Evolutionary conservation across 2,888 invertebrate species (phyloP), one percentile per base, ranked within the genome.

Genomic region (Catocala nupta): DNA sequence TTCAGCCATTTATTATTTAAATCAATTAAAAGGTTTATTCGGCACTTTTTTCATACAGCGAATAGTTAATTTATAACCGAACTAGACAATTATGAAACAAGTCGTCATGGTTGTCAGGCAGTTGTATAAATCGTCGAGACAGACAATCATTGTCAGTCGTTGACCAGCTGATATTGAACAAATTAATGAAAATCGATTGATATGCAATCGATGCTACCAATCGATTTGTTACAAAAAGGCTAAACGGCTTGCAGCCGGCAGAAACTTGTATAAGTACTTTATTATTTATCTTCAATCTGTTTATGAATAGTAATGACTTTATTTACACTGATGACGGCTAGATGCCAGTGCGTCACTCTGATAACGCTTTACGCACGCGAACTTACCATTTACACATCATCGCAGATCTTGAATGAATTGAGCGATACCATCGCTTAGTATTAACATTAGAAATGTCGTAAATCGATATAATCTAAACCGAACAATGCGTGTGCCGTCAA

Each of bases 111-210:
- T 77, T 65, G 65, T 65, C 51, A 59, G 59, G 55, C 39, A 65
- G 56, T 71, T 66, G 55, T 59, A 68, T 75, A 63, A 74, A 67
- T 63, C 66, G 58, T 55, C 49, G 73, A 59, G 61, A 48, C 74
- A 70, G 63, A 71, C 59, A 75, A 73, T 69, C 73, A 58, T 63
- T 67, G 61, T 66, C 69, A 75, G 66, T 75, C 67, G 67, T 56
- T 69, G 75, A 68, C 61, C 71, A 71, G 63, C 53, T 71, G 61
- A 68, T 71, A 65, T 71, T 66, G 67, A 68, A 65, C 61, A 58
- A 67, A 66, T 68, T 69, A 75, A 73, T 73, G 71, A 65, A 55
- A 67, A 68, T 63, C 47, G 66, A 77, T 77, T 71, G 68, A 69
- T 56, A 63, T 63, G 73, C 63, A 71, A 55, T 56, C 66, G 58